Evolutionary conservation across 2,888 invertebrate species (phyloP).

Genomic region (Coecobrya sp.): DNA sequence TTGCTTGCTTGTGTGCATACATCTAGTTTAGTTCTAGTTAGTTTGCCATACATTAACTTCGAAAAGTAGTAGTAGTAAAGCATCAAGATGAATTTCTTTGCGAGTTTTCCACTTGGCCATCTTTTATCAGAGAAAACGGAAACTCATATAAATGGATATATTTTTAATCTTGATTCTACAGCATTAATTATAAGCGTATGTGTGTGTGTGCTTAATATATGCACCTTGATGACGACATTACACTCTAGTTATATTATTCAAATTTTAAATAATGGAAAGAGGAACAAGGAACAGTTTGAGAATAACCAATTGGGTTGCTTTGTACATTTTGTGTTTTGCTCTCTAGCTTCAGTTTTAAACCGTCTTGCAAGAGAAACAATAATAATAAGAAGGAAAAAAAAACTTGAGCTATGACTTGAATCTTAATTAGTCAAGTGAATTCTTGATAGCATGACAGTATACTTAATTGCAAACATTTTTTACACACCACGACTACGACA

Average conservation of each 20-base stretch:
- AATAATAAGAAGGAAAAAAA: conserved; percentile 34
- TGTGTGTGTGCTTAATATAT: no score
- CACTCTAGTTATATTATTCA: not conserved
- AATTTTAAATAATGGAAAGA: not conserved
- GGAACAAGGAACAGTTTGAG: not conserved
- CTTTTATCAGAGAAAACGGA: not conserved
- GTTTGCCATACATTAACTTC: no score
- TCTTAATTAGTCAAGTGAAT: conserved; percentile 67
- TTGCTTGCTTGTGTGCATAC: no score
- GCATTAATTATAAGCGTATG: not conserved
- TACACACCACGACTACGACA: not conserved
- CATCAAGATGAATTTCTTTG: not conserved
- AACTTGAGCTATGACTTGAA: conserved; percentile 64
- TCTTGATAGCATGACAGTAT: conserved; percentile 49
- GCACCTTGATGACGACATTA: not conserved
- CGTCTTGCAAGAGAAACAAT: not conserved
- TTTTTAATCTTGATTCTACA: not conserved
- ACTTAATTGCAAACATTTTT: conserved; percentile 58
- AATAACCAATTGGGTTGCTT: not conserved
- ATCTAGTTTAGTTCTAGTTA: no score
- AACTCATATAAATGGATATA: no score
- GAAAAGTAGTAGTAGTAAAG: not conserved
- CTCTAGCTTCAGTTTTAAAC: no score
- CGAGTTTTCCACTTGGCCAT: not conserved
- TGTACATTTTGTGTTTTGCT: not conserved